These are phyloP conservation scores for Periphyllus acericola DNA, from an alignment of 2,888 invertebrate genomes.

Conservation along the genomic window DNA sequence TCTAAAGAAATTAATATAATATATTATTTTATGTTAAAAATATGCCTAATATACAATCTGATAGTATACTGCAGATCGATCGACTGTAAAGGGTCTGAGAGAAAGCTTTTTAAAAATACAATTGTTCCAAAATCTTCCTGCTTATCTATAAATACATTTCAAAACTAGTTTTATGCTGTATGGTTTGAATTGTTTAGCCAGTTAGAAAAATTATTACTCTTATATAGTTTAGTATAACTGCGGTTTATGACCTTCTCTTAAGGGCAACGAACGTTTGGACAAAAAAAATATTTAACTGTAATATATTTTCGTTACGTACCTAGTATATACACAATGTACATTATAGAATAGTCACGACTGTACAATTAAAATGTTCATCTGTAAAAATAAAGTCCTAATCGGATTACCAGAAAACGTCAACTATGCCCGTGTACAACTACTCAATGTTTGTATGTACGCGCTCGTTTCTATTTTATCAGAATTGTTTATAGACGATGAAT, in stretches of 20 bases:
- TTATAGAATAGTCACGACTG: not conserved
- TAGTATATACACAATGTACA: not conserved
- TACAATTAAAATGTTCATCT: not conserved
- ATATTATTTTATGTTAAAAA: too few relatives aligned
- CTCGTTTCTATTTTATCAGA: not conserved
- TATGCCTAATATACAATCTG: too few relatives aligned
- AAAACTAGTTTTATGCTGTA: not conserved
- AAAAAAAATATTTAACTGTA: conserved; percentile 38
- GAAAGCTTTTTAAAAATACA: too few relatives aligned
- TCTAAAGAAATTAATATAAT: too few relatives aligned
- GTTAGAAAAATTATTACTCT: conserved; percentile 4
- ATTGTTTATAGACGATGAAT: not conserved
- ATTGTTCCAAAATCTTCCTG: too few relatives aligned
- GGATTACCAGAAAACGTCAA: not conserved
- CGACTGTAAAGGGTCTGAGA: too few relatives aligned
- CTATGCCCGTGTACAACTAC: not conserved
- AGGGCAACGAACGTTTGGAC: conserved; percentile 39
- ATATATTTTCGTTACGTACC: not conserved
- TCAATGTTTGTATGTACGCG: too few relatives aligned
- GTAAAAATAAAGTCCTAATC: not conserved
- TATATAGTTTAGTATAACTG: conserved; percentile 14
- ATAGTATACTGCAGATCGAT: too few relatives aligned
- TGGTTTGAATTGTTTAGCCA: not conserved
- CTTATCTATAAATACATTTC: not conserved
- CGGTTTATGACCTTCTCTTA: conserved; percentile 31